Base-by-base conservation (phyloP, 2,797 vertebrate species). In the Ambastaia sidthimunki region DNA sequence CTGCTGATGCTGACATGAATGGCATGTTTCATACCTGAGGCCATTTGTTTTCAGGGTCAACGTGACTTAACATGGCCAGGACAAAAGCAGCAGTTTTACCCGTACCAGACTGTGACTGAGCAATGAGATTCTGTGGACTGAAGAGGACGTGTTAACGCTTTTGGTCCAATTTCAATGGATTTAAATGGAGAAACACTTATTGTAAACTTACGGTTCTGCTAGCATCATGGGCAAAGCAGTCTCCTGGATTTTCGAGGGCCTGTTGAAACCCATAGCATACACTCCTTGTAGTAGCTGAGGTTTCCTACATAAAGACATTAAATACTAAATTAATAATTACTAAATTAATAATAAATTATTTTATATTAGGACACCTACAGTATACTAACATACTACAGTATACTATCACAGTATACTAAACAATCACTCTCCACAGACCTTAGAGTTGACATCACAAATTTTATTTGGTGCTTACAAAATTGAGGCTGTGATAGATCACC, bases 31-130 rank as follows among this genome's bases (percentile, higher is more conserved):
- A 2, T 88, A 99, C 98, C 97, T 99, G 97, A 7, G 98, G 97
- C 75, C 93, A 96, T 86, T 78, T 96, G 89, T 96, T 93, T 77
- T 91, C 93, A 18, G 97, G 95, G 83, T 99, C 96, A 9, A 99
- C 96, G 0, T 96, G 95, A 83, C 97, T 98, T 59, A 99, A 96
- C 97, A 99, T 99, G 68, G 98, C 98, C 91, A 99, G 89, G 50
- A 99, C 98, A 52, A 99, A 99, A 82, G 97, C 98, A 60, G 98
- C 97, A 0, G 98, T 99, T 91, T 99, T 99, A 15, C 98, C 98
- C 16, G 98, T 99, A 50, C 98, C 98, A 0, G 98, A 98, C 90
- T 99, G 98, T 2, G 98, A 99, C 85, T 99, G 98, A 18, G 98
- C 97, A 2, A 99, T 99, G 81, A 99, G 88, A 87, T 99, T 99